Evolutionary conservation across 2,797 vertebrate genomes (phyloP).

Genomic region (Cynopterus sphinx): DNA sequence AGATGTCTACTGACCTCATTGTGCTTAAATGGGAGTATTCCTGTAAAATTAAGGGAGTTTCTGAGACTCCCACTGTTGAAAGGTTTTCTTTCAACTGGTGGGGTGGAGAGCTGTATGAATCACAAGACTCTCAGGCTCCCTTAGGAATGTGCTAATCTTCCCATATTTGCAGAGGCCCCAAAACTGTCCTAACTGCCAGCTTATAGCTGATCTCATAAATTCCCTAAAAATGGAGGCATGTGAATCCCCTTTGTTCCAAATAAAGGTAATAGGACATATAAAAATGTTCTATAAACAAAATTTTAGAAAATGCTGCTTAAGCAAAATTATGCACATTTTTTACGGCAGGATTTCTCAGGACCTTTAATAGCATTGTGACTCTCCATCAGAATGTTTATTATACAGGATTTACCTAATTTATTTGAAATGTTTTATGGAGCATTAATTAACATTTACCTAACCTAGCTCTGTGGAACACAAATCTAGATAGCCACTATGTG

Average conservation of each 20-base stretch:
- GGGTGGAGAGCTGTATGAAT: background rate
- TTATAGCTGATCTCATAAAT: background rate
- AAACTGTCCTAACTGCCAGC: background rate
- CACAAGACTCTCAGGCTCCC: constrained; percentile 24
- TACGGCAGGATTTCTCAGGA: background rate
- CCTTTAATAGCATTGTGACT: background rate
- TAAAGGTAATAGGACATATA: background rate
- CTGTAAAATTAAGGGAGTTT: background rate
- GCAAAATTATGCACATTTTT: background rate
- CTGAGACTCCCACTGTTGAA: background rate
- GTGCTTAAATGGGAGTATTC: background rate
- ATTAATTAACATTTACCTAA: background rate
- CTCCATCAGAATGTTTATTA: background rate
- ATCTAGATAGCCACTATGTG: too few relatives aligned
- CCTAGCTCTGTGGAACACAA: background rate
- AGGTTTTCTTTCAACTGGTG: background rate
- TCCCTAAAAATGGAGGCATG: constrained; percentile 17
- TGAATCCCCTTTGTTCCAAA: constrained; percentile 21
- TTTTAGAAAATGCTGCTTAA: background rate
- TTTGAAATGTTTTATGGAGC: background rate
- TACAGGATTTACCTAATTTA: background rate
- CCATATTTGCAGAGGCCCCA: constrained; percentile 16
- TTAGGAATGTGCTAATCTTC: constrained; percentile 9
- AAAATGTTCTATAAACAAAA: background rate
- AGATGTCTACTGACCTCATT: background rate